Percentiles rank a stretch among this genome's conserved stretches.
These are phyloP conservation scores for Willowsia nigromaculata DNA, from an alignment of 2,888 invertebrate species.

Conservation along the genomic window DNA sequence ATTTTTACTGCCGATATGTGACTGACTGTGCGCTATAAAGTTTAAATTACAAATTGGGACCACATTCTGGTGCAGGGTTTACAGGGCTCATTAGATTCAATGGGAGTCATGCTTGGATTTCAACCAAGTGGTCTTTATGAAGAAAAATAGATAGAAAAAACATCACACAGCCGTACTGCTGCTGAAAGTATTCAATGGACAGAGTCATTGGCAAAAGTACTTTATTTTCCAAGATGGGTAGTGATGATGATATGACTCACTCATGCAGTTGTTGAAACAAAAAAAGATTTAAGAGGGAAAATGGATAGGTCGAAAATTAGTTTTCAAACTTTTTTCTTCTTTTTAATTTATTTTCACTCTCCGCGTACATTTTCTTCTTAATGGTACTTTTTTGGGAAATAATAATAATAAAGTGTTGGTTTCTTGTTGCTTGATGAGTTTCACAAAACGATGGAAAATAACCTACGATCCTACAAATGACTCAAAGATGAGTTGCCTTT, in stretches of 20 bases:
- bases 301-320: conserved; percentile 50
- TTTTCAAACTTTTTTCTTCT: conserved; percentile 44
- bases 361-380: background rate
- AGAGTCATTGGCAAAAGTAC: background rate
- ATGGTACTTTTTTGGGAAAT: conserved; percentile 26
- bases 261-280: background rate
- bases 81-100: conserved; percentile 59
- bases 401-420: background rate
- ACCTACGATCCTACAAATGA: background rate
- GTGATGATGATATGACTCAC: conserved; percentile 6
- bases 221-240: background rate
- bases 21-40: background rate
- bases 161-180: background rate
- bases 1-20: too few species aligned
- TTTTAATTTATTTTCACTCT: background rate
- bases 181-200: background rate
- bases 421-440: conserved; percentile 18
- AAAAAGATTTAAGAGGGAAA: conserved; percentile 18
- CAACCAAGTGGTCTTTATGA: background rate
- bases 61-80: conserved; percentile 47
- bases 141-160: background rate
- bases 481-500: background rate
- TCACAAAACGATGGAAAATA: background rate
- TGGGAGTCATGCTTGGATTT: conserved; percentile 44
- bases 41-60: conserved; percentile 43